Conservation (phyloP, 2,888 invertebrate genomes). For the Nycteola revayana region DNA sequence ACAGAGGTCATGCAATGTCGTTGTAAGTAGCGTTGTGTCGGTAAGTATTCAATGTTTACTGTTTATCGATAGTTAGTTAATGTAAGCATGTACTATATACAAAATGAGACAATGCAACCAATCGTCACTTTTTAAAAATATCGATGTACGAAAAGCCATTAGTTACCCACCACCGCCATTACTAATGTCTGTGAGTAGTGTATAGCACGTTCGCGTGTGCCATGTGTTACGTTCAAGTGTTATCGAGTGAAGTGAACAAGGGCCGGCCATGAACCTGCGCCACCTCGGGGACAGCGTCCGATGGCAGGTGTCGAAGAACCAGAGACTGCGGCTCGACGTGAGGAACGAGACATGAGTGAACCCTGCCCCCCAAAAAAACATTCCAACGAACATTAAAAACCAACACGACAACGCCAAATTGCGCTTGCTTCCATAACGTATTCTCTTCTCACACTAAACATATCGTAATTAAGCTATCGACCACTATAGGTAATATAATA, state of each 20-base stretch:
- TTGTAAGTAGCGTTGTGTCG: constrained; percentile 22
- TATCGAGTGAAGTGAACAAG: constrained; percentile 68
- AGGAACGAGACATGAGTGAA: constrained; percentile 76
- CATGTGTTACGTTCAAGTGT: constrained; percentile 65
- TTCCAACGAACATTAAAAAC: constrained; percentile 37
- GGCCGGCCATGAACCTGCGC: constrained; percentile 79
- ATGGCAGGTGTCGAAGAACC: constrained; percentile 76
- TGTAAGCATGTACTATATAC: constrained; percentile 48
- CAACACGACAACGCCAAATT: constrained; percentile 66
- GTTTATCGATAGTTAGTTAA: constrained; percentile 35
- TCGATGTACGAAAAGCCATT: no score
- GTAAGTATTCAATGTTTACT: constrained; percentile 43
- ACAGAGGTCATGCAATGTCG: constrained; percentile 12
- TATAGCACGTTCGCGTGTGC: constrained; percentile 31
- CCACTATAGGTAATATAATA: constrained; percentile 45
- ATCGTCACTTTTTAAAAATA: constrained; percentile 39
- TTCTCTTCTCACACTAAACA: constrained; percentile 66
- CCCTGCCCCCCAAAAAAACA: constrained; percentile 29
- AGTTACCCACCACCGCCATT: constrained; percentile 36
- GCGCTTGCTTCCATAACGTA: constrained; percentile 77
- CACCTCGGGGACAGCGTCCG: constrained; percentile 62
- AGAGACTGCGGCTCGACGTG: constrained; percentile 75
- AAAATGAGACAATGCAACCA: constrained; percentile 70
- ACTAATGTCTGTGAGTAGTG: constrained; percentile 27
- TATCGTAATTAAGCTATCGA: constrained; percentile 71